Evolutionary conservation across 23 tunicate genomes (phyloP).

Genomic region (Diplosoma virens): DNA sequence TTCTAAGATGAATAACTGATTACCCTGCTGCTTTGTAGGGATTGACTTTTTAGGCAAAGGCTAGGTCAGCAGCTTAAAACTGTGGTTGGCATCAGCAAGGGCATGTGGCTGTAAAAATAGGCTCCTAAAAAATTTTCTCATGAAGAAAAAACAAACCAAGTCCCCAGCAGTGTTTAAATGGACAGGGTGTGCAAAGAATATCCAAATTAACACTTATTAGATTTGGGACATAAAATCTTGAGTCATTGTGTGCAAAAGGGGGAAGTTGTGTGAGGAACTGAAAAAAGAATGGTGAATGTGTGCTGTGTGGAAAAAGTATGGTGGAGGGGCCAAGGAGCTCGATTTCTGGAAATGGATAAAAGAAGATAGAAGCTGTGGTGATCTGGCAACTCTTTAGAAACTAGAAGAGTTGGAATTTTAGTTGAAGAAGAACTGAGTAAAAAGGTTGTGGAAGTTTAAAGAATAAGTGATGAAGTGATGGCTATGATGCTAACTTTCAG

Average conservation of each 20-base stretch:
- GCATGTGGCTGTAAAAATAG: not conserved
- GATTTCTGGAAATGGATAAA: not conserved
- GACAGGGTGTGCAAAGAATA: not conserved
- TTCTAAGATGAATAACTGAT: not conserved
- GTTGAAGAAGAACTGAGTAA: not conserved
- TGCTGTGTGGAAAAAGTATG: not conserved
- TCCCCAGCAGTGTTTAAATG: not conserved
- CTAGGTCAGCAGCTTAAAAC: not conserved
- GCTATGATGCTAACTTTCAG: not conserved
- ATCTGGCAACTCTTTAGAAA: not conserved
- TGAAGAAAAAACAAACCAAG: not conserved
- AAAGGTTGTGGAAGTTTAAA: too few relatives aligned
- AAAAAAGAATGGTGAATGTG: too few relatives aligned
- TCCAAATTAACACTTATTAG: not conserved
- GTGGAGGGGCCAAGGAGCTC: not conserved
- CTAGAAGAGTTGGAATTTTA: not conserved
- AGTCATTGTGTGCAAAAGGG: too few relatives aligned
- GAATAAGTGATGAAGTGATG: not conserved
- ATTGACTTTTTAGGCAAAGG: too few relatives aligned
- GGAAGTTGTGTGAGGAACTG: too few relatives aligned
- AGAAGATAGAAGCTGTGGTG: not conserved
- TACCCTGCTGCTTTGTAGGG: not conserved
- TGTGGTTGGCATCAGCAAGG: not conserved
- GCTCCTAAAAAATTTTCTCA: not conserved
- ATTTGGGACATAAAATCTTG: not conserved